Evolutionary conservation across 1,140 invertebrate genomes (phyloP).

Genomic region (Lepidotrigona ventralis): DNA sequence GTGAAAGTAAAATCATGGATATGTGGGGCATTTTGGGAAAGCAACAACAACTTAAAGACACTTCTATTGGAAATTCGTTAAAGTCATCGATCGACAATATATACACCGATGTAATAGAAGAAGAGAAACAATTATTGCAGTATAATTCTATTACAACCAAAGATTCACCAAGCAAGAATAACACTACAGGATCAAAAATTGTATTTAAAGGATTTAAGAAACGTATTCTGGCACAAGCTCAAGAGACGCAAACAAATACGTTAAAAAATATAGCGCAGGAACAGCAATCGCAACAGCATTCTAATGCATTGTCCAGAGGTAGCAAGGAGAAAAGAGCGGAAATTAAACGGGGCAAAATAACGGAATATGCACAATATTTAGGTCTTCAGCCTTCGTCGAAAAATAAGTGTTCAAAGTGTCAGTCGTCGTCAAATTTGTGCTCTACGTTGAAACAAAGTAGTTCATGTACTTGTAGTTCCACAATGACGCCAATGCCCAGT

Average conservation of each 20-base stretch:
- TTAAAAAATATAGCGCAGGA: conserved; percentile 43
- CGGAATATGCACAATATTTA: conserved; percentile 86
- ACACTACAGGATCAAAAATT: conserved; percentile 57
- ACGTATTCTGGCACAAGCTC: conserved; percentile 70
- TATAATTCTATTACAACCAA: conserved; percentile 55
- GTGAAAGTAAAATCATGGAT: conserved; percentile 73
- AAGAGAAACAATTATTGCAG: conserved; percentile 67
- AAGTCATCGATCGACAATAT: conserved; percentile 64
- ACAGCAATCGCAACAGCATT: conserved; percentile 15
- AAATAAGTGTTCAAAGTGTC: conserved; percentile 85
- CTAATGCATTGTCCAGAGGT: conserved; percentile 44
- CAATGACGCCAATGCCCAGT: conserved; percentile 64
- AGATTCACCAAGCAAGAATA: conserved; percentile 49
- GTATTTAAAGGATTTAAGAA: conserved; percentile 76
- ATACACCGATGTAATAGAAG: conserved; percentile 67
- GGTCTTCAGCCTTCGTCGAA: conserved; percentile 85
- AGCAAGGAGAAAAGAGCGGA: conserved; percentile 63
- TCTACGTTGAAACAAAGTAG: conserved; percentile 84
- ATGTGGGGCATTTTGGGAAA: conserved; percentile 66
- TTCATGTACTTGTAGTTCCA: conserved; percentile 75
- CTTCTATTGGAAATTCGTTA: conserved; percentile 63
- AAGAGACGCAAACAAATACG: conserved; percentile 60
- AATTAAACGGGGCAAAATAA: conserved; percentile 75
- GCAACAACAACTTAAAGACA: conserved; percentile 61
- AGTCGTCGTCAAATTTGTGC: conserved; percentile 81